Conservation (phyloP, 2,113 vertebrate genomes). For the Pedionomus torquatus region DNA sequence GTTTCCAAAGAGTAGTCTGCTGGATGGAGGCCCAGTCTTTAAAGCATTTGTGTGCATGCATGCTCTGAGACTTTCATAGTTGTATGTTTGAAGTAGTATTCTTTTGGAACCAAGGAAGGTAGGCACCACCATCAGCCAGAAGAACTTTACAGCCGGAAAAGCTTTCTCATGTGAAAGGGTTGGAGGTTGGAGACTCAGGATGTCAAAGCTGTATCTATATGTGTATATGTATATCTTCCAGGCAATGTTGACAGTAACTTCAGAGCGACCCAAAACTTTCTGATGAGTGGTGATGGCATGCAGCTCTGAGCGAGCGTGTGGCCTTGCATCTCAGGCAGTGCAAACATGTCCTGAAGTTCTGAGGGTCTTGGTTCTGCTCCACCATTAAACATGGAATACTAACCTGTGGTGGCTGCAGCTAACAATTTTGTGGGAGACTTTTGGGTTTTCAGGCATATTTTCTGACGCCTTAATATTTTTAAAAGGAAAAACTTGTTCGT, state of each 20-base stretch:
- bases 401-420: not conserved
- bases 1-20: not conserved
- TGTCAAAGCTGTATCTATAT: not conserved
- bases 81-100: not conserved
- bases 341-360: not conserved
- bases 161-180: not conserved
- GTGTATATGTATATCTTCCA: rapidly evolving
- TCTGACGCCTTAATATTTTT: not conserved
- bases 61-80: not conserved
- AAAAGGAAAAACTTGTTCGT: not conserved
- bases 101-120: not conserved
- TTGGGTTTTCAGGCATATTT: not conserved
- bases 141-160: not conserved
- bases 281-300: not conserved
- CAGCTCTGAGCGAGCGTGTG: not conserved
- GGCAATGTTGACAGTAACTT: not conserved
- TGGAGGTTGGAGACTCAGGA: not conserved
- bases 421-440: not conserved
- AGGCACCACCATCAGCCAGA: not conserved
- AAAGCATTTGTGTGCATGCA: not conserved
- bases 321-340: not conserved
- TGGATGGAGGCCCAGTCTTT: not conserved
- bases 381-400: not conserved
- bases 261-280: not conserved
- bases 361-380: not conserved